A percentile compares a stretch with the other conserved stretches of the same genome.
Evolutionary conservation across 2,888 invertebrate genomes (phyloP).

Genomic region (Volucella inanis): DNA sequence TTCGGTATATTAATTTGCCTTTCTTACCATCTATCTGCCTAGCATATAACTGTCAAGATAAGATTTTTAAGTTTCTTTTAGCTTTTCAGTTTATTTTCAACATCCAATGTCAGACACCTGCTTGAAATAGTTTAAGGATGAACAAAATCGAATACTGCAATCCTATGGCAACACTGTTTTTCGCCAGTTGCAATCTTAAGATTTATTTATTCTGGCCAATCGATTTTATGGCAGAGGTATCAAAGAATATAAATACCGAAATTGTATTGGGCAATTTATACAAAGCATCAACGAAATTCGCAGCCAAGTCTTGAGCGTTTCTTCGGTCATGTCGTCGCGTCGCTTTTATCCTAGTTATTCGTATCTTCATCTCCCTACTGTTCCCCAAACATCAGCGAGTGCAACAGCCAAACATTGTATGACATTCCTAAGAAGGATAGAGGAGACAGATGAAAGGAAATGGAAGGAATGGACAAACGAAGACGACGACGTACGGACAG

Average conservation of each 20-base stretch:
- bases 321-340: conserved; percentile 5
- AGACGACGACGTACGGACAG: conserved; percentile 53
- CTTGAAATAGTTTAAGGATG: not conserved
- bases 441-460: conserved; percentile 51
- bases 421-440: conserved; percentile 66
- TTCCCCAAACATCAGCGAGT: conserved; percentile 48
- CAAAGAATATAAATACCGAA: conserved; percentile 59
- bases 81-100: no score
- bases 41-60: no score
- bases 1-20: no score
- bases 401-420: conserved; percentile 68
- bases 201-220: conserved; percentile 20
- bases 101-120: not conserved
- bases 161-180: conserved; percentile 18
- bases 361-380: conserved; percentile 21
- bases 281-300: conserved; percentile 50
- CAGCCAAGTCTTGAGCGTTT: conserved; percentile 36
- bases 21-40: no score
- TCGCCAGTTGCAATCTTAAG: not conserved
- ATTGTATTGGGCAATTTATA: conserved; percentile 67
- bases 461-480: conserved; percentile 57
- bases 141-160: not conserved
- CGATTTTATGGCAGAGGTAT: conserved; percentile 46
- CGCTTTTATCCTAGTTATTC: conserved; percentile 22
- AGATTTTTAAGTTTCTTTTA: no score